Percentiles rank a stretch among this genome's conserved stretches.
These are phyloP conservation scores for Lacanobia wlatinum DNA, from an alignment of 2,888 invertebrate species.

Conservation along the genomic window DNA sequence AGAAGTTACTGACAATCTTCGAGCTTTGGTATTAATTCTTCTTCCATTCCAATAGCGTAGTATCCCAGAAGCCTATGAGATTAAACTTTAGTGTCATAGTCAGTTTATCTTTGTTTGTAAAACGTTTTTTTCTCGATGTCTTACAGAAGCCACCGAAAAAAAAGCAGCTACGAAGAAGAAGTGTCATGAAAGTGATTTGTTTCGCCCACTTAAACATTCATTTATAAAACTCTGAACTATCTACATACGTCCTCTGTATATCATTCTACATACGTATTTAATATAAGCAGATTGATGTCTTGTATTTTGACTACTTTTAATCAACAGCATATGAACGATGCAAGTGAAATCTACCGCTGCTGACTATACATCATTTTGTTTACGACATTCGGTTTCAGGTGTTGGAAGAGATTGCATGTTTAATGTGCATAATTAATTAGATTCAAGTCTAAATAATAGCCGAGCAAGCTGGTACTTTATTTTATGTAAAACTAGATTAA, in stretches of 20 bases:
- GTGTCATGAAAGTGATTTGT: slow-evolving; percentile 15
- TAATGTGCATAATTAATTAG: not conserved
- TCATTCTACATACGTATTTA: not conserved
- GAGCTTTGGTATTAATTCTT: no score
- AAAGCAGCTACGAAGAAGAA: not conserved
- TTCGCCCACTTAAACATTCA: slow-evolving; percentile 6
- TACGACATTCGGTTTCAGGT: not conserved
- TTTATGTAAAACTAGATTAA: no score
- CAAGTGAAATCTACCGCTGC: slow-evolving; percentile 31
- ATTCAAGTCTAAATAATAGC: not conserved
- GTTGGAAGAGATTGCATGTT: not conserved
- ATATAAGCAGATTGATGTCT: slow-evolving; percentile 39
- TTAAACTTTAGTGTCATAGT: no score
- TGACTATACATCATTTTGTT: slow-evolving; percentile 20
- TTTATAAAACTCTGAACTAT: slow-evolving; percentile 17
- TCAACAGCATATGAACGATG: slow-evolving; percentile 22
- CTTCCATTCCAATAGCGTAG: no score
- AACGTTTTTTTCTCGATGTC: not conserved
- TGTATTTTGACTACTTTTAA: slow-evolving; percentile 45
- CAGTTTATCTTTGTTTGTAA: no score
- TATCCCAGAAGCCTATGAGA: no score
- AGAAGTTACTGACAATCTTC: no score
- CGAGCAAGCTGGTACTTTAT: no score
- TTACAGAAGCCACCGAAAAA: not conserved
- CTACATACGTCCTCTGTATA: not conserved